Percentiles rank a stretch among this genome's conserved stretches.
Evolutionary conservation across 2,797 vertebrate species (phyloP).

Genomic region (Rhinichthys osculus): DNA sequence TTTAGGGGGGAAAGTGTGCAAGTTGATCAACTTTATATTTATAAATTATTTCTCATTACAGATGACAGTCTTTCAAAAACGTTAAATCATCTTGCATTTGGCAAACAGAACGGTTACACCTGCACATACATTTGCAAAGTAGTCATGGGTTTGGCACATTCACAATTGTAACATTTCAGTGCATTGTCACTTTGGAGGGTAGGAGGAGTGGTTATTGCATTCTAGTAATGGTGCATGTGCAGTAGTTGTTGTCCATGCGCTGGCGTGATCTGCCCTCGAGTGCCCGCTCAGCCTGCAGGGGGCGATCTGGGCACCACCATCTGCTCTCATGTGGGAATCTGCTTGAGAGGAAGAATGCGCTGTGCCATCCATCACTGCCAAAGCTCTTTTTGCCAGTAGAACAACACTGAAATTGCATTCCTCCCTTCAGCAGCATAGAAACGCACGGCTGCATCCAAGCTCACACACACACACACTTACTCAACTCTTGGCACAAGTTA

Average conservation of each 20-base stretch:
- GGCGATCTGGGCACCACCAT: conserved; percentile 80
- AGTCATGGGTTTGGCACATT: conserved; percentile 83
- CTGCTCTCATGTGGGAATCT: conserved; percentile 78
- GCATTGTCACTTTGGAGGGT: conserved; percentile 71
- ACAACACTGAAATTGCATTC: conserved; percentile 51
- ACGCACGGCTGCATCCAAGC: conserved; percentile 30
- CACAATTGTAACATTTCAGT: conserved; percentile 70
- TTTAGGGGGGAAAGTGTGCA: conserved; percentile 45
- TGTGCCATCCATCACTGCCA: conserved; percentile 75
- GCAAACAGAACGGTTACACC: conserved; percentile 73
- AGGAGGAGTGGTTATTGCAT: conserved; percentile 83
- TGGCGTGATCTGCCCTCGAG: conserved; percentile 67
- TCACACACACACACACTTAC: conserved; percentile 23
- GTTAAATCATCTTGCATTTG: conserved; percentile 74
- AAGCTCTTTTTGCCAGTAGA: conserved; percentile 55
- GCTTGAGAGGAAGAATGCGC: conserved; percentile 71
- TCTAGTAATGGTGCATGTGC: conserved; percentile 73
- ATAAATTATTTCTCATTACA: conserved; percentile 69
- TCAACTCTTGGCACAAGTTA: conserved; percentile 13
- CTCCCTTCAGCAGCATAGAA: conserved; percentile 49
- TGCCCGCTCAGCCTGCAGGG: conserved; percentile 77
- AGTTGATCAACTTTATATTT: conserved; percentile 13
- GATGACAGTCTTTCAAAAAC: conserved; percentile 74
- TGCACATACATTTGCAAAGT: conserved; percentile 73
- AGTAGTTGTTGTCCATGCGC: conserved; percentile 71